A percentile compares a stretch with the other conserved stretches of the same genome.
phyloP scores from a whole-genome alignment of 2,888 invertebrate species.

The Diploptera punctata region DNA sequence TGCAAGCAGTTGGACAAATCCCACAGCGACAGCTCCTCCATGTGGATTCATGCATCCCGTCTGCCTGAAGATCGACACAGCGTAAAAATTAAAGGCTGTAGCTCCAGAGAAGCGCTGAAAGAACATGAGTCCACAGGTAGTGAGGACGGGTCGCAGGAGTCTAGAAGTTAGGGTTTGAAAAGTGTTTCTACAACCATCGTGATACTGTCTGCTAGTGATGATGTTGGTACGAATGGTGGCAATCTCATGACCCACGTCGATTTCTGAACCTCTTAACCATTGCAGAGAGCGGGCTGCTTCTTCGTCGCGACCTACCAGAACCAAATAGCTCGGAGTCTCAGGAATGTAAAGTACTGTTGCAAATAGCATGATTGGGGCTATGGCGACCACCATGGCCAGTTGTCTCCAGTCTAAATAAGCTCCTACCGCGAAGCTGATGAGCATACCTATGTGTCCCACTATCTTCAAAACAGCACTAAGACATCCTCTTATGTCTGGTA shows the following conservation, averaged over 20 bases:
- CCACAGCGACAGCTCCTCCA: constrained; percentile 84
- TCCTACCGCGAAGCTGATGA: constrained; percentile 83
- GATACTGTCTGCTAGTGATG: constrained; percentile 50
- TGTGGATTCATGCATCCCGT: constrained; percentile 86
- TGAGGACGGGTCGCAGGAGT: constrained; percentile 74
- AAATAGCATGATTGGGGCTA: constrained; percentile 79
- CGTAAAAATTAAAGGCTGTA: constrained; percentile 85
- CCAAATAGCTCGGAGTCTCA: constrained; percentile 87
- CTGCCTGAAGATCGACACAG: constrained; percentile 84
- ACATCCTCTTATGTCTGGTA: constrained; percentile 84
- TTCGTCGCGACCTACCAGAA: constrained; percentile 76
- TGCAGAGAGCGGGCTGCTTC: constrained; percentile 74
- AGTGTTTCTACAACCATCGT: constrained; percentile 51
- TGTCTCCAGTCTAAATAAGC: constrained; percentile 85
- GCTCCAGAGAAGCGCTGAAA: constrained; percentile 84
- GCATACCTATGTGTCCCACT: constrained; percentile 83
- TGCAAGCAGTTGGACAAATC: constrained; percentile 83
- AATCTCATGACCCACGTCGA: constrained; percentile 77
- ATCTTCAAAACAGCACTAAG: constrained; percentile 87
- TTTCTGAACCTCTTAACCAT: constrained; percentile 83
- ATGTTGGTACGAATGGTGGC: constrained; percentile 75
- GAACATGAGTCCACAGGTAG: constrained; percentile 87
- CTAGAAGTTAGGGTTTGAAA: constrained; percentile 53
- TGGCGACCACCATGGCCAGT: constrained; percentile 79
- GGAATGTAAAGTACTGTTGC: constrained; percentile 73